Base-by-base conservation (phyloP, 1,140 invertebrate species). In the Penaeus vannamei region DNA sequence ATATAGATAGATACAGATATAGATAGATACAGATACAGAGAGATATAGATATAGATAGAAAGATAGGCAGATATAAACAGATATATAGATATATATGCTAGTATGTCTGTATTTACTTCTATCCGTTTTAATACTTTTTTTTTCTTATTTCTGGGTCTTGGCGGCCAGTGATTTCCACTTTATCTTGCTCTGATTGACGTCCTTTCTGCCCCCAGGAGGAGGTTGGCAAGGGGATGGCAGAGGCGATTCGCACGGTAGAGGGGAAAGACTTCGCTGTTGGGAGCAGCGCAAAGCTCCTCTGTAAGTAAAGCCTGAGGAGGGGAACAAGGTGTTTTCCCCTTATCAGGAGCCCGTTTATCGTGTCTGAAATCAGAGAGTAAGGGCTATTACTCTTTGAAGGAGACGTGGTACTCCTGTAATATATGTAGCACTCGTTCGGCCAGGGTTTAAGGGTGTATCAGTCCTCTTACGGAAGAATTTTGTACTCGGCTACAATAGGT, bases 221-320 rank as follows among this genome's bases (percentile, higher is more conserved):
- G 5, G 42, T 59, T 10, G 84, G 64, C 22, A 32, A 69, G 5
- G 61, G 23, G 20, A 87, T 87, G 86, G 86, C 86, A 2, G 8
- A 59, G 19, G 86, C 61, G 5, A 87, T 87, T 2, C 29, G 42
- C 32, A 23, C 29, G n/a, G 61, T 2, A 17, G 46, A 61, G 23
- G 61, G 79, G 2, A 60, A 12, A 12, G 20, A 12, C 1, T 87
- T 80, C 46, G 19, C 17, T 2, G 86, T 87, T 17, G 86, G 86
- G 1, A 87, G 77, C 23, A 60, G 77, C 8, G 86, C 72, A 2
- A 61, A 66, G 23, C 22, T 87, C 62, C 46, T 87, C 17, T 87
- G 86, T 87, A 82, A 61, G 86, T 82, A 81, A 20, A 20, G 42
- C 72, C 10, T 23, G 72, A 36, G 32, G 19, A 12, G 22, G 32